These are phyloP conservation scores for Ormyrus pomaceus DNA, from an alignment of 2,888 invertebrate species.

Conservation along the genomic window DNA sequence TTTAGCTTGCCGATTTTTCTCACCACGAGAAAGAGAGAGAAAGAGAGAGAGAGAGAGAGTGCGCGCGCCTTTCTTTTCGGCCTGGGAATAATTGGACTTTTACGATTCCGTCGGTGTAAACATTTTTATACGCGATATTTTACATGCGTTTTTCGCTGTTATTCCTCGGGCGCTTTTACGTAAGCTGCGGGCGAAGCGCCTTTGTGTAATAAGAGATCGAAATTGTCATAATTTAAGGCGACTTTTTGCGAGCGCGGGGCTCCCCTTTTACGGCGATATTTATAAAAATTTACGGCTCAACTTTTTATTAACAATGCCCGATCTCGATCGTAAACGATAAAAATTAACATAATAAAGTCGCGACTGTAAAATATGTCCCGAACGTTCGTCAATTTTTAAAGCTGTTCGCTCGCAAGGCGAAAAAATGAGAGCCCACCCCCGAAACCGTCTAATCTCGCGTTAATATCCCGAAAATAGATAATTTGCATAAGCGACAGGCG, in stretches of 20 bases:
- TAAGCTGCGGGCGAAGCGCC: neutral
- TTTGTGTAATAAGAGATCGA: neutral
- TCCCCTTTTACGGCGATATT: no score
- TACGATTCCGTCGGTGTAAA: slow-evolving; percentile 42
- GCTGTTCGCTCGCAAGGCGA: no score
- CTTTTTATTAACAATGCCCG: no score
- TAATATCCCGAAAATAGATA: neutral
- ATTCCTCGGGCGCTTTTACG: neutral
- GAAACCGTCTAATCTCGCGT: no score
- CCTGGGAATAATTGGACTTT: slow-evolving; percentile 40
- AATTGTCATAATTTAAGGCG: no score
- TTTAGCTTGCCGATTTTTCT: slow-evolving; percentile 52
- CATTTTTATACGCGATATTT: slow-evolving; percentile 17
- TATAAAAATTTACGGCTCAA: no score
- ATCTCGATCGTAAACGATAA: no score
- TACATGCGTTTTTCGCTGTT: slow-evolving; percentile 2
- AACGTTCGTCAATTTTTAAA: neutral
- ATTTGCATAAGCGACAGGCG: neutral
- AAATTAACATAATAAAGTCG: neutral
- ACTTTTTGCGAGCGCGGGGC: no score
- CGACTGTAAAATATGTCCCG: neutral
- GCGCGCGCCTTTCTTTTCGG: slow-evolving; percentile 13
- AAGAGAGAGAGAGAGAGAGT: slow-evolving; percentile 9
- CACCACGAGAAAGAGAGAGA: slow-evolving; percentile 28
- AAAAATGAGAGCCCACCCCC: no score